Percentiles rank a stretch among this genome's conserved stretches.
Conservation (phyloP, 2,888 invertebrate genomes). For the Volucella inanis region DNA sequence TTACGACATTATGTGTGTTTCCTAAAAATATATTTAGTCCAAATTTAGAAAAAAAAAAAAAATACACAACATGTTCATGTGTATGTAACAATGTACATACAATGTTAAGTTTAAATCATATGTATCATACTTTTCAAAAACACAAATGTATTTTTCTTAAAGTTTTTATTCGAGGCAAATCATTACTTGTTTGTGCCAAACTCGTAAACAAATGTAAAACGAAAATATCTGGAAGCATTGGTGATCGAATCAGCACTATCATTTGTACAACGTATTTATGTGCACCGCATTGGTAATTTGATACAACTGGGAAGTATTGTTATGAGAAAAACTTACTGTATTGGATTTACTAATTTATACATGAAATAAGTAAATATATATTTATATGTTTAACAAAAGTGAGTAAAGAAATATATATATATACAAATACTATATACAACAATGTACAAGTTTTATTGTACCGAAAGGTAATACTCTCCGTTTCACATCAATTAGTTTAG, state of each 20-base stretch:
- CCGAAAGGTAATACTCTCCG: constrained; percentile 56
- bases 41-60: no score
- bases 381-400: constrained; percentile 16
- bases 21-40: constrained; percentile 1
- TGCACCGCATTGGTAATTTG: constrained; percentile 54
- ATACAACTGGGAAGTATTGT: constrained; percentile 66
- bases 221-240: not conserved
- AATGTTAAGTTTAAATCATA: no score
- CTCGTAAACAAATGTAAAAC: not conserved
- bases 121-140: no score
- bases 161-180: no score
- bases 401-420: constrained; percentile 5
- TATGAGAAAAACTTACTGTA: not conserved
- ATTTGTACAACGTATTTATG: constrained; percentile 12
- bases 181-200: no score
- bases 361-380: no score
- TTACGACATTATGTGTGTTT: constrained; percentile 30
- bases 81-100: no score
- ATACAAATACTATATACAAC: constrained; percentile 11
- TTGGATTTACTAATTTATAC: no score
- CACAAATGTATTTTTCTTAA: no score
- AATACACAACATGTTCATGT: no score
- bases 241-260: constrained; percentile 31
- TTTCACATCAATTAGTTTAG: constrained; percentile 54
- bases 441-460: constrained; percentile 11